Evolutionary conservation across 2,113 vertebrate genomes (phyloP), one percentile per base, ranked within the genome.

Genomic region (Pelobates fuscus): DNA sequence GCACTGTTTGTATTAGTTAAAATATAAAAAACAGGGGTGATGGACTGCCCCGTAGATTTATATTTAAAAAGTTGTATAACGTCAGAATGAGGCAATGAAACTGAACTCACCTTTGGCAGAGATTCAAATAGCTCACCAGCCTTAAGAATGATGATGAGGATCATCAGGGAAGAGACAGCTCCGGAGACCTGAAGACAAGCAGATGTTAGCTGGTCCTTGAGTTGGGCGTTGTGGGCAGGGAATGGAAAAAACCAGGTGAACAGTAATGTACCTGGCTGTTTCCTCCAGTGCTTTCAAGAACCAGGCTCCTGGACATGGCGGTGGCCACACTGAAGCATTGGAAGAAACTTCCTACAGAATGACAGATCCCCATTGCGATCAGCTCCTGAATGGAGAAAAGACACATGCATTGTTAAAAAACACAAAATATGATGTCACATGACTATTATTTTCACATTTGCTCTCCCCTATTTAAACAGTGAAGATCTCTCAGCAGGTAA

Each of bases 221-320:
- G 46, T n/a, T 52, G 10, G 5, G 17, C 12, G 3, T 17, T 5
- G 11, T 15, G 3, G 46, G 18, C 18, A 18, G 46, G 18, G 12
- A 18, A 74, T n/a, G n/a, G n/a, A n/a, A n/a, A n/a, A n/a, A n/a
- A n/a, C n/a, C n/a, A n/a, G n/a, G n/a, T n/a, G 10, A 5, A 5
- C 46, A 17, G 0, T 37, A 12, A 52, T 25, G 15, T 41, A 98
- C 96, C 95, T 98, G 95, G 10, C 93, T 94, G 80, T 93, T 93
- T 12, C 96, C 96, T 1, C 96, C 96, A 0, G 94, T 88, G 81
- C 87, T 90, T 73, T 94, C 94, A 79, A 96, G 95, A 20, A 98
- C 94, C 84, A 98, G 86, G 8, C 83, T 89, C 20, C 95, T 93
- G 0, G 96, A 98, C 95, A 98, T 96, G 41, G 96, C 97, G 79